phyloP scores from a whole-genome alignment of 2,797 vertebrate genomes.

The Lemur catta region DNA sequence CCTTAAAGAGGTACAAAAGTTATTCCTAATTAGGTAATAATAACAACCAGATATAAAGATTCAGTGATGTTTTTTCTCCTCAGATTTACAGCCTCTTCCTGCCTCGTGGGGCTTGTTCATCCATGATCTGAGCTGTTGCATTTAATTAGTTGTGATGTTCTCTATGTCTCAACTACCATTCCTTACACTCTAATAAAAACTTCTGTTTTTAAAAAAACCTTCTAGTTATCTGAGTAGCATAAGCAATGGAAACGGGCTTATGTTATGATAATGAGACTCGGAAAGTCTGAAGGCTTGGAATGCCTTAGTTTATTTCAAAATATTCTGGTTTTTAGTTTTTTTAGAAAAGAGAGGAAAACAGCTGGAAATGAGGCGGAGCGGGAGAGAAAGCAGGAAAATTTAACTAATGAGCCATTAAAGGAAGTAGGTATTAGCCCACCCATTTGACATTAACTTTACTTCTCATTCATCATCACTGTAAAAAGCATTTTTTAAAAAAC shows the following conservation, averaged over 20 bases:
- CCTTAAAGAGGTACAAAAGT: background rate
- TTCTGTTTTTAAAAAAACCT: background rate
- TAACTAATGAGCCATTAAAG: slow-evolving; percentile 67
- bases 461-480: slow-evolving; percentile 46
- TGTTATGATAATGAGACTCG: slow-evolving; percentile 22
- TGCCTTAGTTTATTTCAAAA: slow-evolving; percentile 51
- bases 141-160: slow-evolving; percentile 32
- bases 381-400: slow-evolving; percentile 49
- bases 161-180: background rate
- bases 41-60: background rate
- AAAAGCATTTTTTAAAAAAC: slow-evolving; percentile 68
- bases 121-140: background rate
- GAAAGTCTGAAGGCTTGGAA: background rate
- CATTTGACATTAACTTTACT: slow-evolving; percentile 31
- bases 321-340: slow-evolving; percentile 48
- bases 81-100: background rate
- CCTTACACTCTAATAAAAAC: background rate
- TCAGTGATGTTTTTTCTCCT: background rate
- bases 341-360: slow-evolving; percentile 26
- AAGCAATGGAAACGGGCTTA: background rate
- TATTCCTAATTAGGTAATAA: background rate
- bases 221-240: background rate
- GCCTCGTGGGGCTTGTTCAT: background rate
- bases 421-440: background rate
- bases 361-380: background rate